Evolutionary conservation across 1,140 invertebrate genomes (phyloP).

Genomic region (Conus ventricosus): DNA sequence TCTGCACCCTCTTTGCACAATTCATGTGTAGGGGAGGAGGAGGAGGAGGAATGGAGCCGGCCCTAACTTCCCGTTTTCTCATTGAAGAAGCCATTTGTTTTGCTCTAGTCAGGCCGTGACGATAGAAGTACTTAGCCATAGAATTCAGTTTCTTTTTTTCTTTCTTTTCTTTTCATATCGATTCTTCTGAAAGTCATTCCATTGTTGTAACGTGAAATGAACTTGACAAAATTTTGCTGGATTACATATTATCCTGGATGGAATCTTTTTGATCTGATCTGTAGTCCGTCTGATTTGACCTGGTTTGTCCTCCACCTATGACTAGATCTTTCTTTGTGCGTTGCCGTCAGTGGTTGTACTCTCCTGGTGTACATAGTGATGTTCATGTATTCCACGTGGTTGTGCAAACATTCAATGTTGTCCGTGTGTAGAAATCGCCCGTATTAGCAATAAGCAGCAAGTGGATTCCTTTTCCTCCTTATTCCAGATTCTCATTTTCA

Average conservation of each 20-base stretch:
- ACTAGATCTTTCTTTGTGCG: no score
- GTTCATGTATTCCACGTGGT: not conserved
- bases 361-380: not conserved
- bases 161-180: not conserved
- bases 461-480: not conserved
- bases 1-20: not conserved
- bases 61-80: not conserved
- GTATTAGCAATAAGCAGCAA: not conserved
- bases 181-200: not conserved
- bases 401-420: slow-evolving; percentile 7
- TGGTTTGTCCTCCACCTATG: no score
- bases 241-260: no score
- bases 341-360: not conserved
- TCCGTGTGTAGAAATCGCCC: not conserved
- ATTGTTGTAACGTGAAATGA: not conserved
- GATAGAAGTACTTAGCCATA: not conserved
- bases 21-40: not conserved
- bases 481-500: not conserved
- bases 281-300: no score
- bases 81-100: not conserved
- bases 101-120: not conserved
- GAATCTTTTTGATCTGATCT: no score
- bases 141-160: not conserved
- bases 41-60: not conserved
- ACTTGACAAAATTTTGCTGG: no score